Evolutionary conservation across 2,113 vertebrate genomes (phyloP).

Genomic region (Clarias magur): DNA sequence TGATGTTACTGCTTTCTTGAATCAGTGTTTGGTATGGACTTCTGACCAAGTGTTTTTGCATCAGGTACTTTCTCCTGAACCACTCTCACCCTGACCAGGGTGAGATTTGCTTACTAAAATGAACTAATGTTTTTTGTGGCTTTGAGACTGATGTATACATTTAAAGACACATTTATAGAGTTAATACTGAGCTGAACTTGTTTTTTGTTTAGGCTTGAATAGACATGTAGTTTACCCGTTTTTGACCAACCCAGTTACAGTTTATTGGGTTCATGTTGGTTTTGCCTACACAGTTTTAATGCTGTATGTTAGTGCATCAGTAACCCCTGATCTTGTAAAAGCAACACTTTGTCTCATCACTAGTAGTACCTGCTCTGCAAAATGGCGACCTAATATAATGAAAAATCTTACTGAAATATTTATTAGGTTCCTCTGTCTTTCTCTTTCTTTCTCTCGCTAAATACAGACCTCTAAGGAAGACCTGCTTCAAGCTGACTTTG

Average conservation of each 20-base stretch:
- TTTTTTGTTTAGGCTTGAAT: not conserved
- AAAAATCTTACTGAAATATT: not conserved
- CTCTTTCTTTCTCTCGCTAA: conserved; percentile 25
- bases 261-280: not conserved
- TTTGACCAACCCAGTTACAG: not conserved
- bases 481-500: conserved; percentile 96
- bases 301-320: not conserved
- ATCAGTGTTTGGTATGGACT: not conserved
- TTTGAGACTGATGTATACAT: not conserved
- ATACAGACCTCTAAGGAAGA: conserved; percentile 96
- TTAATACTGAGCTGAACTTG: not conserved
- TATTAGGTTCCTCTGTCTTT: conserved; percentile 52
- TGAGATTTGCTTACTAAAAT: not conserved
- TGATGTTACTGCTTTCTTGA: not conserved
- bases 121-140: not conserved
- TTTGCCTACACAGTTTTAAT: not conserved
- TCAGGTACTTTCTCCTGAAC: not conserved
- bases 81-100: not conserved
- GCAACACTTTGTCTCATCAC: not conserved
- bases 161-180: not conserved
- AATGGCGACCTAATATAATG: not conserved
- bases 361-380: not conserved
- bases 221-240: not conserved
- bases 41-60: not conserved
- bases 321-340: not conserved